phyloP scores from a whole-genome alignment of 2,797 vertebrate genomes.

The Chelidonichthys spinosus region DNA sequence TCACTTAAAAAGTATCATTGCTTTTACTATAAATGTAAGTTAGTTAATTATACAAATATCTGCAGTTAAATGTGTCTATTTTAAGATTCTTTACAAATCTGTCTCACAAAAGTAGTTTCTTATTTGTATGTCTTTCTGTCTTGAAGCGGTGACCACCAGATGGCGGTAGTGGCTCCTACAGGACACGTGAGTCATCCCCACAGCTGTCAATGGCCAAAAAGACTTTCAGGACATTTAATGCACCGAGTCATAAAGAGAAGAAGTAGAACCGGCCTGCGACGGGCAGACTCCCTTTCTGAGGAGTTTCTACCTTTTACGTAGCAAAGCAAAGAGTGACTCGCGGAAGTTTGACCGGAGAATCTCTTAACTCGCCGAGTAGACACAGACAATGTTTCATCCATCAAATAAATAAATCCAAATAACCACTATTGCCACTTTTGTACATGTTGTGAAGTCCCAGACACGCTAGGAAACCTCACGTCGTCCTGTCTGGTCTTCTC shows the following conservation, averaged over 20 bases:
- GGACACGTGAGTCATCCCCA: background rate
- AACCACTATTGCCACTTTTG: too few relatives aligned
- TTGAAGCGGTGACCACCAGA: slow-evolving; percentile 35
- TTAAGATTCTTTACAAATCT: background rate
- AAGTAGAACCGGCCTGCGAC: too few relatives aligned
- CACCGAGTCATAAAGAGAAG: background rate
- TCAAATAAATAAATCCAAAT: too few relatives aligned
- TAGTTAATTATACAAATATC: background rate
- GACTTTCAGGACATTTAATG: background rate
- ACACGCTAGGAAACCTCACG: too few relatives aligned
- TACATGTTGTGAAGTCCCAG: too few relatives aligned
- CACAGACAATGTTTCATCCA: too few relatives aligned
- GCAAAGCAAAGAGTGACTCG: too few relatives aligned
- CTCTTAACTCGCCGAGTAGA: too few relatives aligned
- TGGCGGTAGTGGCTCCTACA: slow-evolving; percentile 48
- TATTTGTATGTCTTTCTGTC: background rate
- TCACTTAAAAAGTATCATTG: background rate
- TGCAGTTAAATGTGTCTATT: background rate
- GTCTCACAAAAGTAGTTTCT: background rate
- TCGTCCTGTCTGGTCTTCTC: too few relatives aligned
- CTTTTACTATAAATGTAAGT: background rate
- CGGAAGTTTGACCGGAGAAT: too few relatives aligned
- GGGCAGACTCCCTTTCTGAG: too few relatives aligned
- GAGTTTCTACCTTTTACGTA: too few relatives aligned
- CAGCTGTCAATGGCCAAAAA: background rate